phyloP scores from a whole-genome alignment of 35 echinoderm and acorn worm species.

The Apostichopus parvimensis region DNA sequence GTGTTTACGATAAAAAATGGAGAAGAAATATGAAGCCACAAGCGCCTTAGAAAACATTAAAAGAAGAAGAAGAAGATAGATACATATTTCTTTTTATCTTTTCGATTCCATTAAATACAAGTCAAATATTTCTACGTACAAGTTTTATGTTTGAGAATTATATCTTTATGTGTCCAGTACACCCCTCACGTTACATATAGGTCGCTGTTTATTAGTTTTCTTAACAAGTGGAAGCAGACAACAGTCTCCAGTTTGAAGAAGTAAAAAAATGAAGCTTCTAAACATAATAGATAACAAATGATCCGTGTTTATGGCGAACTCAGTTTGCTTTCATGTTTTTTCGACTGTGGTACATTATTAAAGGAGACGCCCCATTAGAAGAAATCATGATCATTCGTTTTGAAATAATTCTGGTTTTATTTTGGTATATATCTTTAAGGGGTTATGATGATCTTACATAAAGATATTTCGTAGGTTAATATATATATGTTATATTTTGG shows the following conservation, averaged over 20 bases:
- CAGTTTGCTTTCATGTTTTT: background rate
- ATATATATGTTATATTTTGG: no score
- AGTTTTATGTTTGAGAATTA: background rate
- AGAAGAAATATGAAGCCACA: background rate
- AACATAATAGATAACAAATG: background rate
- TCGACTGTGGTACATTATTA: no score
- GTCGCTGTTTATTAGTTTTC: background rate
- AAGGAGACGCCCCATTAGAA: no score
- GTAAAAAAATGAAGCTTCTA: background rate
- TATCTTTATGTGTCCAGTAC: background rate
- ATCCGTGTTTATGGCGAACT: background rate
- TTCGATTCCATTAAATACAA: background rate
- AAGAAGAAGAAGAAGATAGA: background rate
- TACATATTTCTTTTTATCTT: background rate
- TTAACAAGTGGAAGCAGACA: background rate
- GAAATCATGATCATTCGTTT: no score
- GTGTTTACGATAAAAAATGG: no score
- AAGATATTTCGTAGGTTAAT: no score
- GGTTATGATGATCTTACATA: no score
- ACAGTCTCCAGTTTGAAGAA: background rate
- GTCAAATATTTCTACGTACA: background rate
- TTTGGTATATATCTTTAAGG: no score
- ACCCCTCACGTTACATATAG: background rate
- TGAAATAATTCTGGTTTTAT: no score
- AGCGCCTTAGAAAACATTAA: conserved; percentile 8